Conservation (phyloP, 2,888 invertebrate species). For the Synanthedon andrenaeformis region DNA sequence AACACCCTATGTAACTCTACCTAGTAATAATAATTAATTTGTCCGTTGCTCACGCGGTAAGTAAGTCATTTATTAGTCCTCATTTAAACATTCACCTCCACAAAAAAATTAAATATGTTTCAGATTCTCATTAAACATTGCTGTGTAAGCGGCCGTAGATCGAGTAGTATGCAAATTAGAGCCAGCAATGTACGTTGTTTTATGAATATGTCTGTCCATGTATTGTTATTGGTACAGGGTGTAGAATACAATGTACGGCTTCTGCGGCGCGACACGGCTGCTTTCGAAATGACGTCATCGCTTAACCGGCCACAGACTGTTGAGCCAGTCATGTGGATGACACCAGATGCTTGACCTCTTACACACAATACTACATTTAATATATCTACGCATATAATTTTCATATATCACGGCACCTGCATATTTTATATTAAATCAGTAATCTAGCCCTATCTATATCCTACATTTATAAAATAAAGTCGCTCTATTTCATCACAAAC, state of each 20-base stretch:
- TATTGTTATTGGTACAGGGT: slow-evolving; percentile 19
- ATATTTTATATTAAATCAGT: too few relatives aligned
- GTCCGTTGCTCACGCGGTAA: slow-evolving; percentile 61
- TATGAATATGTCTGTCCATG: slow-evolving; percentile 21
- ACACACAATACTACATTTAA: too few relatives aligned
- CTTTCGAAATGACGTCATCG: slow-evolving; percentile 56
- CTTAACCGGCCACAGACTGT: slow-evolving; percentile 29
- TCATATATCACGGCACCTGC: too few relatives aligned
- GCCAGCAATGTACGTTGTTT: slow-evolving; percentile 34
- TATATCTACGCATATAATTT: too few relatives aligned
- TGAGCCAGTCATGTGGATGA: not conserved
- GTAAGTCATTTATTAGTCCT: slow-evolving; percentile 67
- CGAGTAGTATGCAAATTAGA: slow-evolving; percentile 24
- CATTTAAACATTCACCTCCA: slow-evolving; percentile 62
- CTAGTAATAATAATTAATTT: slow-evolving; percentile 49
- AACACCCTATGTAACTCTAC: slow-evolving; percentile 35
- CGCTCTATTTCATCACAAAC: too few relatives aligned
- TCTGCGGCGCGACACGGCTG: slow-evolving; percentile 47
- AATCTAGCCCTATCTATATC: too few relatives aligned
- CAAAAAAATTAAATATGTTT: slow-evolving; percentile 25
- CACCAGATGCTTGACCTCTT: not conserved
- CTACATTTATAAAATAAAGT: too few relatives aligned
- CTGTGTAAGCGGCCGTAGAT: slow-evolving; percentile 12
- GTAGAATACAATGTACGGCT: slow-evolving; percentile 35
- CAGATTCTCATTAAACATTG: slow-evolving; percentile 17